Percentiles rank a stretch among this genome's conserved stretches.
Conservation (phyloP, 2,113 vertebrate species). For the Odontesthes bonariensis region DNA sequence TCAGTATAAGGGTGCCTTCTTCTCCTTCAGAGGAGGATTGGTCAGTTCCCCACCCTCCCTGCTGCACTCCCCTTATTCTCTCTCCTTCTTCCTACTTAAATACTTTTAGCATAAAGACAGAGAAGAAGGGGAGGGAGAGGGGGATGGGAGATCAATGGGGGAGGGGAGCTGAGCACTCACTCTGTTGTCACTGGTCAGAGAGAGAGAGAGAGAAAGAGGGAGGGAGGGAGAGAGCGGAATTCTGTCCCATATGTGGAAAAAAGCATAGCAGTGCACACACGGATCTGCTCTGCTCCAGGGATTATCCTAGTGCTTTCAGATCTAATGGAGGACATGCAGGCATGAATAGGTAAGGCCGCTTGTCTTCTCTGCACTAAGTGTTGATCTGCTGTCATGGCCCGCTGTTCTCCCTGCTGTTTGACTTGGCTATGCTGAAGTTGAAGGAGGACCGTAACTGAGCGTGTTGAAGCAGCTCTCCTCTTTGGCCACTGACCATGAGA, state of each 20-base stretch:
- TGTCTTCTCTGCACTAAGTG: slow-evolving; percentile 49
- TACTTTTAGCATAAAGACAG: slow-evolving; percentile 85
- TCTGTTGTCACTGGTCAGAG: slow-evolving; percentile 81
- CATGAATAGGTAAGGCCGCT: slow-evolving; percentile 78
- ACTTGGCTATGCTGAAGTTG: slow-evolving; percentile 61
- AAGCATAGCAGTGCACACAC: slow-evolving; percentile 76
- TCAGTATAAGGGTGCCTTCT: slow-evolving; percentile 42
- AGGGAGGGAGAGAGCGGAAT: slow-evolving; percentile 64
- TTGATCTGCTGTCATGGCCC: slow-evolving; percentile 55
- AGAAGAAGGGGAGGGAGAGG: slow-evolving; percentile 65
- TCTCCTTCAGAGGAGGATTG: slow-evolving; percentile 71
- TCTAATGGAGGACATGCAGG: slow-evolving; percentile 74
- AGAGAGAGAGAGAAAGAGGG: slow-evolving; percentile 53
- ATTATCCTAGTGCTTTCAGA: slow-evolving; percentile 78
- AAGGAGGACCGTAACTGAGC: slow-evolving; percentile 47
- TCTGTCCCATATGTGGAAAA: slow-evolving; percentile 84
- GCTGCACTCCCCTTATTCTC: slow-evolving; percentile 63
- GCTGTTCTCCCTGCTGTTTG: slow-evolving; percentile 42
- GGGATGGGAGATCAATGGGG: slow-evolving; percentile 75
- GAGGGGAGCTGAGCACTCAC: slow-evolving; percentile 79
- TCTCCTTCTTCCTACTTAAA: slow-evolving; percentile 78
- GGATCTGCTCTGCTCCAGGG: slow-evolving; percentile 74
- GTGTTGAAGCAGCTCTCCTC: slow-evolving; percentile 30
- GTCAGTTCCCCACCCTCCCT: slow-evolving; percentile 66
- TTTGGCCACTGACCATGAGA: slow-evolving; percentile 50